Base-by-base conservation (phyloP, 2,113 vertebrate genomes). In the Semnornis frantzii region DNA sequence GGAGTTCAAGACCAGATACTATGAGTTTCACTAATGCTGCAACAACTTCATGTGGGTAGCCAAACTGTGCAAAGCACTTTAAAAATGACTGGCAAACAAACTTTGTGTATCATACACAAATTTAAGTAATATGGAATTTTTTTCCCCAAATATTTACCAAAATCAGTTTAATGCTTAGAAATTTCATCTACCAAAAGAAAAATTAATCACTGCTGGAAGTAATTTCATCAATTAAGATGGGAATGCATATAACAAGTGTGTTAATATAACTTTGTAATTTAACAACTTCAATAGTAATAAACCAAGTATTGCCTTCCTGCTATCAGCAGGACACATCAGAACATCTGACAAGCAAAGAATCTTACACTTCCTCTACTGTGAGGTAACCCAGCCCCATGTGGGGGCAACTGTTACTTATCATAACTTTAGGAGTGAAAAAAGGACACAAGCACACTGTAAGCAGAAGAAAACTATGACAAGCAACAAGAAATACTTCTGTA, bases 31-130 rank as follows among this genome's bases (percentile, higher is more conserved):
- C 13, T 24, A 17, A 73, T 30, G 20, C 15, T 10, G 64, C 18
- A 75, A n/a, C 0, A 0, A 15, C 21, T 74, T 16, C 1, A 0
- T 33, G 15, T 15, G 54, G 3, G 50, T 5, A 66, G 23, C 5
- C 33, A 90, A 48, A 33, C 3, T 1, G 0, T 21, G 5, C 18
- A 81, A 68, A 82, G 9, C 12, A 25, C 19, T 64, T 87, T 23
- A 23, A 58, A 84, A 64, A 12, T 0, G 0, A 5, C 30, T 19
- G 18, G 33, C 46, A 81, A 84, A 16, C 34, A 24, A 52, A 18
- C 10, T 52, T 52, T 52, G 50, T 52, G 13, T 52, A 24, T 52
- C 23, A 34, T 0, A 34, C 1, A 24, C 0, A 0, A 6, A 10
- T 18, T 54, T 17, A 52, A n/a, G 2, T 14, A 7, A 5, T 23